A percentile compares a stretch with the other conserved stretches of the same genome.
These are phyloP conservation scores for Cylas formicarius DNA, from an alignment of 1,140 invertebrate genomes.

Conservation along the genomic window DNA sequence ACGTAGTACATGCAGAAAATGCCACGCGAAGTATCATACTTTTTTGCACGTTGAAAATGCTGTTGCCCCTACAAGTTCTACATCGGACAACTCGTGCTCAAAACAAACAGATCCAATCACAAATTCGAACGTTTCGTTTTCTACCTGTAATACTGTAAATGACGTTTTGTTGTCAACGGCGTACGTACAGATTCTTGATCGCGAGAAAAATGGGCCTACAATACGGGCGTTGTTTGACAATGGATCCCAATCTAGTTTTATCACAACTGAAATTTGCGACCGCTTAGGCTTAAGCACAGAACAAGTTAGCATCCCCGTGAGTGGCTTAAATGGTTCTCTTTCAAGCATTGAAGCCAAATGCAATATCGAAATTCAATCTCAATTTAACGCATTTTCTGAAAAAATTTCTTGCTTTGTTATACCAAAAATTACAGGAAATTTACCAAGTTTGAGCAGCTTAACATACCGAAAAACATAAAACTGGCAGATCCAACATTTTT, in stretches of 20 bases:
- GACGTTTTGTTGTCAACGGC: constrained; percentile 10
- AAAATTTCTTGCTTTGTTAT: constrained; percentile 9
- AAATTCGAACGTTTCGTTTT: constrained; percentile 1
- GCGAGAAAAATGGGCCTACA: constrained; percentile 1
- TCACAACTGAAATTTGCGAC: constrained; percentile 30
- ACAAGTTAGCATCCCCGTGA: constrained; percentile 1
- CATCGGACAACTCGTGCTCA: background rate
- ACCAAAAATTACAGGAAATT: constrained; percentile 9
- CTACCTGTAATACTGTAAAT: background rate
- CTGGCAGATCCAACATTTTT: constrained; percentile 11
- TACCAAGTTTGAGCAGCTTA: constrained; percentile 7
- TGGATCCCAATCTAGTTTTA: constrained; percentile 28
- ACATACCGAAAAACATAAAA: constrained; percentile 5
- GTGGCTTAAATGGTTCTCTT: constrained; percentile 3
- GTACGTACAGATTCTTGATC: constrained; percentile 2
- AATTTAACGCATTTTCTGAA: constrained; percentile 2
- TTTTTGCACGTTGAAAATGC: background rate
- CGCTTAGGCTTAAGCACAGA: constrained; percentile 1
- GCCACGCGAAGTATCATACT: constrained; percentile 7
- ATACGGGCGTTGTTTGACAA: constrained; percentile 23
- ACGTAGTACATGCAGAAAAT: constrained; percentile 1
- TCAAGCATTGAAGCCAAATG: background rate
- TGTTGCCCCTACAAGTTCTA: background rate
- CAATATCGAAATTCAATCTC: background rate
- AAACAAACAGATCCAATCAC: background rate